These are phyloP conservation scores for Amiota communis DNA, from an alignment of 2,888 invertebrate genomes.

Conservation along the genomic window DNA sequence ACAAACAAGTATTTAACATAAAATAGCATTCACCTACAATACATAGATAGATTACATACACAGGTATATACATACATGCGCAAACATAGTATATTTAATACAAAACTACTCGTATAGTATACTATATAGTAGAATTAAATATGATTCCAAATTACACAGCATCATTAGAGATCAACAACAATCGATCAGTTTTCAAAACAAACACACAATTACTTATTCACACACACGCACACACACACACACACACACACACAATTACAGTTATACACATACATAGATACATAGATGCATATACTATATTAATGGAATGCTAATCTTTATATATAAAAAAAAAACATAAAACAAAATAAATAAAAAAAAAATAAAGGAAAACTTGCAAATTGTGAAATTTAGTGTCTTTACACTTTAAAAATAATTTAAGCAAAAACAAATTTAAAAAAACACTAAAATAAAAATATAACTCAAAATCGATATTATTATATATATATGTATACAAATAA, in stretches of 20 bases:
- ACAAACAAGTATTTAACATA: background rate
- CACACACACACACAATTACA: slow-evolving; percentile 37
- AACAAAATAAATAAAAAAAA: slow-evolving; percentile 35
- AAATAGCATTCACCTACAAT: background rate
- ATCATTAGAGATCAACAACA: background rate
- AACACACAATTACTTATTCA: slow-evolving; percentile 26
- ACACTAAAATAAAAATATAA: slow-evolving; percentile 1
- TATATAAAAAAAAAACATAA: background rate
- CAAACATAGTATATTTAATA: too few relatives aligned
- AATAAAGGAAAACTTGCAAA: slow-evolving; percentile 38
- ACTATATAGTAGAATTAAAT: too few relatives aligned
- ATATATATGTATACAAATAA: background rate
- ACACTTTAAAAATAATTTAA: slow-evolving; percentile 62
- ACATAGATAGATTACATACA: slow-evolving; percentile 37
- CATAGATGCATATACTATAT: slow-evolving; percentile 19
- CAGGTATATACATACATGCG: slow-evolving; percentile 22
- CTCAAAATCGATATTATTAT: slow-evolving; percentile 5
- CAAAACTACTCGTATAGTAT: too few relatives aligned
- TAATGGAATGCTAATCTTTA: background rate
- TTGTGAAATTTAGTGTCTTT: slow-evolving; percentile 71
- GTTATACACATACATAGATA: slow-evolving; percentile 32
- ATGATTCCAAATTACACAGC: too few relatives aligned
- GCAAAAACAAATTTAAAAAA: slow-evolving; percentile 43
- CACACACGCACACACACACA: slow-evolving; percentile 21
- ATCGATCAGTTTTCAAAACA: background rate